Evolutionary conservation across 37 sponge, comb jelly and placozoan species (phyloP), one percentile per base, ranked within the genome.

Genomic region (Halisarca cf. caerulea): DNA sequence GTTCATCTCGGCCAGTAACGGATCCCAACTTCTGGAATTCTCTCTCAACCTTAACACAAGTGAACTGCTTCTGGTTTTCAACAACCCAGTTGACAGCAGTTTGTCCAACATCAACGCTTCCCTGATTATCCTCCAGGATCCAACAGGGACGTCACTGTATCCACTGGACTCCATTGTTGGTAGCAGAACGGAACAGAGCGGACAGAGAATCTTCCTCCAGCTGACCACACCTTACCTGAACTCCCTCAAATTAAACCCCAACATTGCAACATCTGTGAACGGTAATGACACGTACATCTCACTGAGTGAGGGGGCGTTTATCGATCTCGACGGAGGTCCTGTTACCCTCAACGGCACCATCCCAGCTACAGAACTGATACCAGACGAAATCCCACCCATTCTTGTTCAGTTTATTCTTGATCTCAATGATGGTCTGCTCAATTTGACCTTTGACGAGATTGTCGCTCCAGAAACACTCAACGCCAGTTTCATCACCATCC

Each of bases 11-110:
- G 85, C 85, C 24, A 82, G 83, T 83, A 93, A 87, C 83, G 90
- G 90, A 21, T 89, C 90, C 37, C 59, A 84, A 51, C 84, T 95
- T 3, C 35, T 79, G 35, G 86, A 85, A 4, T 91, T 91, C 60
- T 83, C 84, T 30, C 86, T 96, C 2, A 86, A 96, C 77, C 85
- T 96, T 87, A 89, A 91, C 79, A 87, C 88, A 21, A 94, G 94
- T n/a, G 77, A 79, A n/a, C 58, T 95, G n/a, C 42, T 24, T 2
- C 68, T 95, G 57, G 21, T 21, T 7, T 95, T 92, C 80, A 85
- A 83, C 59, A 42, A 66, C 58, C 44, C 51, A 11, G 86, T 95
- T 21, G 82, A 82, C 66, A 62, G 24, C 18, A 47, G 9, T 14
- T 17, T 68, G 17, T 39, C 73, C 14, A 59, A 73, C 15, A 89